These are phyloP conservation scores for Phrynocephalus versicolor DNA, from an alignment of 2,113 vertebrate genomes.

Conservation along the genomic window DNA sequence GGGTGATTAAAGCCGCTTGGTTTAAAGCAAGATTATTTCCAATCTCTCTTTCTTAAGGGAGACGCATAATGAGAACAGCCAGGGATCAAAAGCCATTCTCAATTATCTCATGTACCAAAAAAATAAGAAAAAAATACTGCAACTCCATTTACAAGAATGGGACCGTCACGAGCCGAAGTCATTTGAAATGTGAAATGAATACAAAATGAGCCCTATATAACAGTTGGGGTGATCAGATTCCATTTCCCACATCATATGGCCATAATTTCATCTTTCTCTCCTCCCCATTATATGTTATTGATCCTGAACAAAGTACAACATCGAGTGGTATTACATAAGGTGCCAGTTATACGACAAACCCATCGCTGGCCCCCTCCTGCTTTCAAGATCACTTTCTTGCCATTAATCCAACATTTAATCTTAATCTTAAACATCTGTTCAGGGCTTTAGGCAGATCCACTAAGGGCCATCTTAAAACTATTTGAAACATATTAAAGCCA, in stretches of 20 bases:
- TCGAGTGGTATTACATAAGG: not conserved
- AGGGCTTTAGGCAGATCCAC: not conserved
- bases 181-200: slow-evolving; percentile 29
- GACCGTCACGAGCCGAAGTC: slow-evolving; percentile 12
- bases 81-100: slow-evolving; percentile 61
- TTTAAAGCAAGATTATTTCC: slow-evolving; percentile 75
- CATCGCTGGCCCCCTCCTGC: not conserved
- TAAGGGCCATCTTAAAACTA: not conserved
- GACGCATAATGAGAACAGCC: slow-evolving; percentile 70
- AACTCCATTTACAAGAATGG: slow-evolving; percentile 28
- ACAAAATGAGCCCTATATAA: slow-evolving; percentile 17
- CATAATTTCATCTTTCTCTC: not conserved
- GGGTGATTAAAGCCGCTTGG: slow-evolving; percentile 80
- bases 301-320: not conserved
- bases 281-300: not conserved
- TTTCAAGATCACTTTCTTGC: slow-evolving; percentile 6
- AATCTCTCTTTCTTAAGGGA: slow-evolving; percentile 72
- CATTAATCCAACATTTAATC: slow-evolving; percentile 23
- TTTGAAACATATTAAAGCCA: not conserved
- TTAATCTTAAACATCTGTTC: slow-evolving; percentile 32
- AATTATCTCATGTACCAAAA: slow-evolving; percentile 55
- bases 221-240: slow-evolving; percentile 15
- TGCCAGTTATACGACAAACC: not conserved
- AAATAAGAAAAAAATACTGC: slow-evolving; percentile 62
- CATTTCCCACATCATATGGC: not conserved